phyloP scores from a whole-genome alignment of 2,888 invertebrate genomes.

The Troides oblongomaculatus region DNA sequence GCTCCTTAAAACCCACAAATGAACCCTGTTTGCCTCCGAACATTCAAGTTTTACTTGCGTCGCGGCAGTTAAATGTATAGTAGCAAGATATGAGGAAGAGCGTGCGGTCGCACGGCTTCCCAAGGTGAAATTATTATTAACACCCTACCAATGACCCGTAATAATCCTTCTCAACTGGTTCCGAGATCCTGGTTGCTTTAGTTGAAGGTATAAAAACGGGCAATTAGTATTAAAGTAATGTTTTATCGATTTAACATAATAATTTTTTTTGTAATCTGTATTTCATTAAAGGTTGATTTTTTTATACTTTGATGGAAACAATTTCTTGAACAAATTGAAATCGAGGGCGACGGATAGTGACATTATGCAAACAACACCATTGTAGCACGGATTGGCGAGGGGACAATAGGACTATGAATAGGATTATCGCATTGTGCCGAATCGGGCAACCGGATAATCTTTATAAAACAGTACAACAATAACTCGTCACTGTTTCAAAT shows the following conservation, averaged over 20 bases:
- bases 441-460: conserved; percentile 63
- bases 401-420: conserved; percentile 65
- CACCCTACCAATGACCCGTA: conserved; percentile 30
- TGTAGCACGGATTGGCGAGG: conserved; percentile 50
- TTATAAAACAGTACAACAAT: conserved; percentile 69
- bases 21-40: conserved; percentile 65
- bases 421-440: conserved; percentile 64
- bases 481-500: conserved; percentile 52
- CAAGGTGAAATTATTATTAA: conserved; percentile 34
- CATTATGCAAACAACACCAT: conserved; percentile 68
- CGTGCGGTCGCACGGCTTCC: conserved; percentile 26
- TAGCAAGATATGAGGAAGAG: conserved; percentile 51
- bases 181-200: conserved; percentile 2
- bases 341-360: conserved; percentile 54
- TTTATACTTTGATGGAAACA: too few species aligned
- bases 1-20: conserved; percentile 61
- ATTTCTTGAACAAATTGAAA: conserved; percentile 32
- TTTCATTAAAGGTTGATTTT: too few species aligned
- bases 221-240: neutral
- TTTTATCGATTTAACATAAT: neutral
- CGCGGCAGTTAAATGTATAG: conserved; percentile 27
- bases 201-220: conserved; percentile 6
- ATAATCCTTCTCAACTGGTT: conserved; percentile 24
- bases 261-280: neutral
- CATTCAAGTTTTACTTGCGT: conserved; percentile 45